Percentiles rank a stretch among this genome's conserved stretches.
Evolutionary conservation across 2,113 vertebrate genomes (phyloP).

Genomic region (Limnothrissa miodon): DNA sequence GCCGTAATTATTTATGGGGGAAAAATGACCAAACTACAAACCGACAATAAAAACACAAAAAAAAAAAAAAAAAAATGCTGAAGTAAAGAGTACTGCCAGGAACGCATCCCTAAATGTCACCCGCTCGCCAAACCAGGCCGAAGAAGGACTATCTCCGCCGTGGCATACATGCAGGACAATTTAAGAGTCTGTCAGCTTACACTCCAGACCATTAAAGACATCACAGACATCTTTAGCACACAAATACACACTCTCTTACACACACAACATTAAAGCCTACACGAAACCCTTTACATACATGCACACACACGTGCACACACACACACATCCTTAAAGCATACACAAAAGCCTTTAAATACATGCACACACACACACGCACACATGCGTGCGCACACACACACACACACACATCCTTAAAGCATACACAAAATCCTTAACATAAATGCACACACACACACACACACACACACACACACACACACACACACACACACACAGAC

Average conservation of each 20-base stretch:
- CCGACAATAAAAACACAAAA: not conserved
- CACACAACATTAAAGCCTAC: too few relatives aligned
- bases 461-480: not conserved
- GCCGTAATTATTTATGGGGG: constrained; percentile 62
- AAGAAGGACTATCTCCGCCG: constrained; percentile 54
- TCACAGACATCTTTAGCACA: constrained; percentile 21
- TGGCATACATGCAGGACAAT: constrained; percentile 61
- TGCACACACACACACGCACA: not conserved
- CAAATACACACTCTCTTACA: too few relatives aligned
- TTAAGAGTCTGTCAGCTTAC: constrained; percentile 52
- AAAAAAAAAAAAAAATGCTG: constrained; percentile 36
- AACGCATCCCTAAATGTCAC: constrained; percentile 59
- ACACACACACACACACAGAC: not conserved
- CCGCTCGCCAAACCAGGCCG: constrained; percentile 44
- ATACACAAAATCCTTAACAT: not conserved
- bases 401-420: not conserved
- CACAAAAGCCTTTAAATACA: too few relatives aligned
- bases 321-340: not conserved
- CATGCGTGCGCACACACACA: not conserved
- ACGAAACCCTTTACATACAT: too few relatives aligned
- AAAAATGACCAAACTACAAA: constrained; percentile 35
- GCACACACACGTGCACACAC: not conserved
- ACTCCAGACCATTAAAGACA: constrained; percentile 49
- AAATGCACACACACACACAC: not conserved
- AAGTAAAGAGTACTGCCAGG: constrained; percentile 52